Base-by-base conservation (phyloP, 2,888 invertebrate genomes). In the Trichogramma dendrolimi region DNA sequence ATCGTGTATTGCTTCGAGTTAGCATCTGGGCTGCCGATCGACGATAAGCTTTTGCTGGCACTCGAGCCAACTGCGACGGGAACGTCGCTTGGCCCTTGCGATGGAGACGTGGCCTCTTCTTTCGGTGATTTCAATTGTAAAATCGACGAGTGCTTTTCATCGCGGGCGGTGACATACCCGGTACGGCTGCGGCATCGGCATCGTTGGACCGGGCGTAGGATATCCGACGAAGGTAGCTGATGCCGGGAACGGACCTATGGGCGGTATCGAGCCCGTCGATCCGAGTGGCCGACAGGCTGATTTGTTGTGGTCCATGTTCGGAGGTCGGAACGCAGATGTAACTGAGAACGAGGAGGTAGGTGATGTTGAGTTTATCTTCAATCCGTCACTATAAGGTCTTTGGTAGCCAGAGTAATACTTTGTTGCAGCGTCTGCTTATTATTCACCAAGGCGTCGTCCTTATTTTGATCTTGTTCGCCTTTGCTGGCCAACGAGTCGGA, bases 1-100 rank as follows among this genome's bases (percentile, higher is more conserved):
- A 92, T 92, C 64, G 92, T 93, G 76, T 92, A 93, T 77, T 92
- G 92, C 80, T 93, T 93, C 7, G 81, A 83, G 72, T 70, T 77
- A 71, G 73, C 74, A 74, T 83, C 70, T 77, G 84, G 76, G 60
- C 76, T 72, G 75, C 83, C 71, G 75, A 83, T 75, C 51, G 76
- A 72, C 4, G 77, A 69, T 4, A 75, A 58, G 46, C n/a, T 58
- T 4, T 47, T 27, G 39, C 27, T 48, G 41, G 49, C 71, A 69
- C 39, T 48, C 6, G 11, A n/a, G 10, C 27, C 27, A 7, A 41
- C 48, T 76, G 72, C 5, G 77, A 68, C 71, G 56, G 8, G 7
- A 27, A n/a, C 6, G 3, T 14, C 46, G 55, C 27, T 44, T n/a
- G 53, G 70, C 69, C 10, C 39, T 10, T 51, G n/a, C 51, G 38